Evolutionary conservation across 2,113 vertebrate species (phyloP).

Genomic region (Myotis brandtii): DNA sequence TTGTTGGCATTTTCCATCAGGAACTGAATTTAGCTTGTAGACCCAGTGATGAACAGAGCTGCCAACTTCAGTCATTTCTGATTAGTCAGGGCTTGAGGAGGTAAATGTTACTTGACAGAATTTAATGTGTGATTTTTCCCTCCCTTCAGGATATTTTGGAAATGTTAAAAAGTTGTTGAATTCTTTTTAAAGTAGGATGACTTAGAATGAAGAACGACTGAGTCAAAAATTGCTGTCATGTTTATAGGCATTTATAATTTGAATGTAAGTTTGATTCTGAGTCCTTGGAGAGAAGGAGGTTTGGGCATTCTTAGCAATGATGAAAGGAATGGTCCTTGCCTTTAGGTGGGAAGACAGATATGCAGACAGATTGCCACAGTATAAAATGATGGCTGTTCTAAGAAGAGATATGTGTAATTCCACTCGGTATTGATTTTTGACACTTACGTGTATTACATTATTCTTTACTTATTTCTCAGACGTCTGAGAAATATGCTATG

Average conservation of each 20-base stretch:
- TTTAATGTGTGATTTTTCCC: slow-evolving; percentile 53
- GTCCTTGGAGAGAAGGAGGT: not conserved
- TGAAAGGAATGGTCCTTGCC: not conserved
- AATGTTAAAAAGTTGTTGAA: slow-evolving; percentile 59
- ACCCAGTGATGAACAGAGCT: slow-evolving; percentile 39
- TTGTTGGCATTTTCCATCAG: slow-evolving; percentile 49
- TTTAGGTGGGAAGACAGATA: not conserved
- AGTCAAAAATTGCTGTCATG: not conserved
- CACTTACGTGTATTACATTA: not conserved
- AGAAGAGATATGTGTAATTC: not conserved
- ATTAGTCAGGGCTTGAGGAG: slow-evolving; percentile 47
- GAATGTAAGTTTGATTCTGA: slow-evolving; percentile 15
- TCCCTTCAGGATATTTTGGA: slow-evolving; percentile 52
- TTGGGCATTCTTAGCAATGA: not conserved
- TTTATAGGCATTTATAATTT: slow-evolving; percentile 15
- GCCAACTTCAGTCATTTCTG: slow-evolving; percentile 63
- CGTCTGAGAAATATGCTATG: not conserved
- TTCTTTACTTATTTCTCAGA: not conserved
- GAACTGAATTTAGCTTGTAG: slow-evolving; percentile 39
- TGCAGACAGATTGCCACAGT: not conserved
- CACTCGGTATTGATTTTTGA: not conserved
- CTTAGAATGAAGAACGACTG: slow-evolving; percentile 9
- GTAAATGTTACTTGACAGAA: slow-evolving; percentile 63
- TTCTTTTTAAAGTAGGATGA: not conserved
- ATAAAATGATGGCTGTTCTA: not conserved